Percentiles rank a stretch among this genome's conserved stretches.
These are phyloP conservation scores for Calephelis virginiensis DNA, from an alignment of 1,140 invertebrate genomes.

Conservation along the genomic window DNA sequence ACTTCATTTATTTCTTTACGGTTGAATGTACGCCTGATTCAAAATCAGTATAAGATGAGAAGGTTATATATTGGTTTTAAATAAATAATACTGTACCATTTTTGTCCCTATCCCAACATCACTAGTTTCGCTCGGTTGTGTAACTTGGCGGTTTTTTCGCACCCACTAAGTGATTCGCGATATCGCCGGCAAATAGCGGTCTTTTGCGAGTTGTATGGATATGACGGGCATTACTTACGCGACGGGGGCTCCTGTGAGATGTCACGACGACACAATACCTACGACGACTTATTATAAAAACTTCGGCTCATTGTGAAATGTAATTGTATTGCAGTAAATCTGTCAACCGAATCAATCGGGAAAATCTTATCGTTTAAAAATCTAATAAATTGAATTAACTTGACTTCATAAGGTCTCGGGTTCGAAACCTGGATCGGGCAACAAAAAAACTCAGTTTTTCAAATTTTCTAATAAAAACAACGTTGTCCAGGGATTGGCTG, in stretches of 20 bases:
- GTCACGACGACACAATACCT: conserved; percentile 2
- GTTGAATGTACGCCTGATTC: too few species aligned
- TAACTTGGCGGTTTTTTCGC: conserved; percentile 13
- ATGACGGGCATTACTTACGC: conserved; percentile 12
- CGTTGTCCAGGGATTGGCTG: too few species aligned
- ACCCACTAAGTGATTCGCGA: conserved; percentile 17
- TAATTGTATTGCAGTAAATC: not conserved
- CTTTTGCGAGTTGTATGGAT: conserved; percentile 10
- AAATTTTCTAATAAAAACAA: too few species aligned
- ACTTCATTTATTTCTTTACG: too few species aligned
- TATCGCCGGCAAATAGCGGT: conserved; percentile 16
- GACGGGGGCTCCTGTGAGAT: conserved; percentile 4
- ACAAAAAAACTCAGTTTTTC: too few species aligned
- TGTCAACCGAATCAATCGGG: not conserved
- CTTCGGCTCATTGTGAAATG: not conserved
- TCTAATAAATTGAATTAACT: too few species aligned
- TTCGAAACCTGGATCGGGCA: too few species aligned
- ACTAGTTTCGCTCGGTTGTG: conserved; percentile 6
- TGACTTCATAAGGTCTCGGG: too few species aligned
- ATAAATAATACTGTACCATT: not conserved
- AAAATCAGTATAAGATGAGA: too few species aligned
- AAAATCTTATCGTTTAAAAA: too few species aligned
- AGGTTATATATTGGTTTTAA: too few species aligned
- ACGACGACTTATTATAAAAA: not conserved
- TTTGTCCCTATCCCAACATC: not conserved